A percentile compares a stretch with the other conserved stretches of the same genome.
Conservation (phyloP, 2,888 invertebrate species). For the Caenorhabditis afra region DNA sequence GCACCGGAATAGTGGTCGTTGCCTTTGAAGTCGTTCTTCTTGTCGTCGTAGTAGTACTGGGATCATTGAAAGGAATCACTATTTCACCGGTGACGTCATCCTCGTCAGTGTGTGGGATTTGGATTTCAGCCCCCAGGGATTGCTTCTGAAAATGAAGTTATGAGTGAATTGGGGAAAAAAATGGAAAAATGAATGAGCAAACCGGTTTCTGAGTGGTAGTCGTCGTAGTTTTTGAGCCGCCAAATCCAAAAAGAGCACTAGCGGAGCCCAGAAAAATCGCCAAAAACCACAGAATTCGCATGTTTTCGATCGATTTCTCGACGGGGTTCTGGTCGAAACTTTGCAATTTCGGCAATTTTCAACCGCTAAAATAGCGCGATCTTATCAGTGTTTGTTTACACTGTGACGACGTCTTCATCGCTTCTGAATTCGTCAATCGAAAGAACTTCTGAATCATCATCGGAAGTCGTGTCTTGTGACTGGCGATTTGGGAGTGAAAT, state of each 20-base stretch:
- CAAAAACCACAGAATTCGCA: background rate
- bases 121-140: slow-evolving; percentile 32
- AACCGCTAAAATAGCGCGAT: background rate
- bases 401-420: background rate
- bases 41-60: slow-evolving; percentile 24
- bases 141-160: too few relatives aligned
- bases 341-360: background rate
- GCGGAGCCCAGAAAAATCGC: background rate
- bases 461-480: background rate
- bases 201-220: slow-evolving; percentile 21
- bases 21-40: slow-evolving; percentile 11
- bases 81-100: slow-evolving; percentile 23
- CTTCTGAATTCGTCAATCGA: background rate
- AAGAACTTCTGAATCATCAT: background rate
- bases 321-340: too few relatives aligned
- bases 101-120: slow-evolving; percentile 37
- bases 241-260: slow-evolving; percentile 45
- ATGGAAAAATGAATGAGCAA: slow-evolving; percentile 27
- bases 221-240: slow-evolving; percentile 35
- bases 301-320: too few relatives aligned
- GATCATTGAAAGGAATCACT: slow-evolving; percentile 44
- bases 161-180: too few relatives aligned
- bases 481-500: too few relatives aligned
- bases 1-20: slow-evolving; percentile 13
- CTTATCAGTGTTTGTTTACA: background rate